Percentiles rank a stretch among this genome's conserved stretches.
phyloP scores from a whole-genome alignment of 2,113 vertebrate genomes.

The Chaetodon auriga region DNA sequence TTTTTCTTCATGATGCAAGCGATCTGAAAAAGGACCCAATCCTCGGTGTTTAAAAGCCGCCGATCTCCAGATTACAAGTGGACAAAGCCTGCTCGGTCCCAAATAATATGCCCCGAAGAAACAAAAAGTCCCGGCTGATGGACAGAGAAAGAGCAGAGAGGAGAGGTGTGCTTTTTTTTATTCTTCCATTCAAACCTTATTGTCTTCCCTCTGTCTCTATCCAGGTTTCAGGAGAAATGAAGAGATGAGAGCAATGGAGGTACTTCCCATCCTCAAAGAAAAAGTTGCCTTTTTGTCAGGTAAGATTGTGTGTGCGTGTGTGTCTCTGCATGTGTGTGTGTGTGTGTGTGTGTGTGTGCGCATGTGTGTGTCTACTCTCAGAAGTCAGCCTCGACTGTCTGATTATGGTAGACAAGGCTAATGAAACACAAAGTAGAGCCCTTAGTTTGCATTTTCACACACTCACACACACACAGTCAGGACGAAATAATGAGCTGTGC shows the following conservation, averaged over 20 bases:
- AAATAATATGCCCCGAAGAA: constrained; percentile 42
- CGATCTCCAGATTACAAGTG: constrained; percentile 46
- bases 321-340: not conserved
- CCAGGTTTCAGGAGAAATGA: constrained; percentile 97
- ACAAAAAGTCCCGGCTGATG: not conserved
- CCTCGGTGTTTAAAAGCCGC: not conserved
- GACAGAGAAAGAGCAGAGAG: not conserved
- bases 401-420: not conserved
- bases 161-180: not conserved
- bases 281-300: constrained; percentile 99
- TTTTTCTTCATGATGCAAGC: constrained; percentile 42
- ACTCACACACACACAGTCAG: not conserved
- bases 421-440: constrained; percentile 35
- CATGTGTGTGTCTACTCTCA: not conserved
- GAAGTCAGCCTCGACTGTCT: constrained; percentile 1
- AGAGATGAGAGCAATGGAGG: constrained; percentile 99
- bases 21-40: constrained; percentile 24
- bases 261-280: constrained; percentile 98
- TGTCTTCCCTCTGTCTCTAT: not conserved
- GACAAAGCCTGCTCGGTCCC: constrained; percentile 45
- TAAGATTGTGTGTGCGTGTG: constrained; percentile 71
- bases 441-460: not conserved
- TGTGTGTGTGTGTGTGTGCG: not conserved
- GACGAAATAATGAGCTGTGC: constrained; percentile 34
- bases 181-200: not conserved